Base-by-base conservation (phyloP, 1,140 invertebrate species). In the Drosophila simulans region DNA sequence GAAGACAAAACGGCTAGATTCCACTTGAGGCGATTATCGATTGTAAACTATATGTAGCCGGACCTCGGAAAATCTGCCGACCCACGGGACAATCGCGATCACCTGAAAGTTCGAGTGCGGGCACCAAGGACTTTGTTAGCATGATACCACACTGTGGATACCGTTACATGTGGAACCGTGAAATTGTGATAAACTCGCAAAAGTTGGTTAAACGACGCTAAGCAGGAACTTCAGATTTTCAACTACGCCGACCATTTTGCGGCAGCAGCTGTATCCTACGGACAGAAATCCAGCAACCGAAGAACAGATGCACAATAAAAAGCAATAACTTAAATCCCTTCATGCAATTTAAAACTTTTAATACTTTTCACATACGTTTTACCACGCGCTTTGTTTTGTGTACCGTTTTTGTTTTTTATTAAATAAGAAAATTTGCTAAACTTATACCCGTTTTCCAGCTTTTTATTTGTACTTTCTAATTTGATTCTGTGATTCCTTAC, bases 171-270 rank as follows among this genome's bases (percentile, higher is more conserved):
- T 97, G 96, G 96, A 97, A 96, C 93, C 95, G 95, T 93, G 96
- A 97, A 93, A 97, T 97, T 93, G 96, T 97, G 93, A 95, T 97
- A 93, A 97, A 97, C 93, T 97, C 96, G 91, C 96, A 97, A 92
- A 97, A 97, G 94, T 94, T 97, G 82, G 96, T 97, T 76, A 97
- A 97, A 93, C 96, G 96, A 96, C 96, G 96, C 45, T 92, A 92
- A 91, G 31, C 64, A 66, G 37, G 34, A 45, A 46, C 54, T 43
- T 63, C 35, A 63, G 65, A 53, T 57, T 58, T 70, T 42, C 68
- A 58, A 48, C 56, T 57, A 53, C 55, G 43, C 66, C 74, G 46
- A 53, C 37, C 35, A 69, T 42, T 45, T 83, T 88, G 86, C 86
- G 84, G 84, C 84, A 89, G 84, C 85, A 89, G 84, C 80, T 85